phyloP scores from a whole-genome alignment of 2,888 invertebrate species.

The Camponotus fellah region DNA sequence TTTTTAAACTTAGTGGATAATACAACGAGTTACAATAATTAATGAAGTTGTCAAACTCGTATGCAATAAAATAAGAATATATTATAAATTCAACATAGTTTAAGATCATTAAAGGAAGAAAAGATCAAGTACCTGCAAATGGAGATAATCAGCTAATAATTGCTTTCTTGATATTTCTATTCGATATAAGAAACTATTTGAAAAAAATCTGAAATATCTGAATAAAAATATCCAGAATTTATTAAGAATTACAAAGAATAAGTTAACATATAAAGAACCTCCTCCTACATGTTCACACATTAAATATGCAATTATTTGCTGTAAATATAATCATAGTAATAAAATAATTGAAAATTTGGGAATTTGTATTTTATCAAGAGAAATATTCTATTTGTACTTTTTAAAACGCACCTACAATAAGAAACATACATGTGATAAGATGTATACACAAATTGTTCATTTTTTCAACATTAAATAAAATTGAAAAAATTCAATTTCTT shows the following conservation, averaged over 20 bases:
- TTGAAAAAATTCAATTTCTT: not conserved
- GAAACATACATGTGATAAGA: not conserved
- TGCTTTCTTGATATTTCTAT: conserved; percentile 53
- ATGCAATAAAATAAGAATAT: not conserved
- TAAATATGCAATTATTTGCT: not conserved
- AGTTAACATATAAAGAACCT: conserved; percentile 16
- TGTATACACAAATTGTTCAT: not conserved
- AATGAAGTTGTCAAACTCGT: not conserved
- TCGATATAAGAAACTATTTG: conserved; percentile 25
- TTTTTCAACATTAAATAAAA: not conserved
- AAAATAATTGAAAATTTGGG: conserved; percentile 17
- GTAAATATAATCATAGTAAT: conserved; percentile 9
- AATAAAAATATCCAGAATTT: not conserved
- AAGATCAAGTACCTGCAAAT: conserved; percentile 47
- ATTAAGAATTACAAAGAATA: not conserved
- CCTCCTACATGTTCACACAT: not conserved
- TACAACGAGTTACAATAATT: not conserved
- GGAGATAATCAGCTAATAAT: conserved; percentile 26
- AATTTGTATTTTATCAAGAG: not conserved
- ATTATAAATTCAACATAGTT: conserved; percentile 34
- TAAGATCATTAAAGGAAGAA: conserved; percentile 28
- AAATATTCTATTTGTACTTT: conserved; percentile 16
- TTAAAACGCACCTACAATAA: not conserved
- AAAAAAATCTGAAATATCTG: not conserved
- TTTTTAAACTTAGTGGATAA: not conserved